Conservation (phyloP, 2,888 invertebrate genomes). For the Timema podura region DNA sequence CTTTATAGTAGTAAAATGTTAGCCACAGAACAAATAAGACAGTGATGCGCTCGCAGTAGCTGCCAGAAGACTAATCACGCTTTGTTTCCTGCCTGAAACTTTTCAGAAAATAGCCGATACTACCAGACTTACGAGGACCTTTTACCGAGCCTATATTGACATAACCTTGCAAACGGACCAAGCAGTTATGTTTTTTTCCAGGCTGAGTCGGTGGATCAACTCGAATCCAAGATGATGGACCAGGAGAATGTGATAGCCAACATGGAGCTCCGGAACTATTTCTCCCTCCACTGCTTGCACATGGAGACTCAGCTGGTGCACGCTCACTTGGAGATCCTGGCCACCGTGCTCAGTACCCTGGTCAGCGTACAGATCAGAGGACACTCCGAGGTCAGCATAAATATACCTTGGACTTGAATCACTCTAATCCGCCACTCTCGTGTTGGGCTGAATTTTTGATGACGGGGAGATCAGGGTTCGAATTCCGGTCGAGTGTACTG, state of each 20-base stretch:
- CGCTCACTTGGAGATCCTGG: slow-evolving; percentile 56
- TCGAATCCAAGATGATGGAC: slow-evolving; percentile 58
- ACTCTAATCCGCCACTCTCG: too few relatives aligned
- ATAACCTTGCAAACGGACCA: slow-evolving; percentile 17
- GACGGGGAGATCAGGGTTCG: too few relatives aligned
- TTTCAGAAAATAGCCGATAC: too few relatives aligned
- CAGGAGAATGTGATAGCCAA: slow-evolving; percentile 60
- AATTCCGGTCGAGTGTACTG: too few relatives aligned
- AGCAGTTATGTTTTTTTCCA: slow-evolving; percentile 35
- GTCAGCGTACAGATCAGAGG: slow-evolving; percentile 52
- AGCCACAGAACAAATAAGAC: too few relatives aligned
- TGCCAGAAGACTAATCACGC: too few relatives aligned
- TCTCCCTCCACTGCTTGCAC: slow-evolving; percentile 58
- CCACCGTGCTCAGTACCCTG: slow-evolving; percentile 54
- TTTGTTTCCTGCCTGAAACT: too few relatives aligned
- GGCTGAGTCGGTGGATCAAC: slow-evolving; percentile 57
- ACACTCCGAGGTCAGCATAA: slow-evolving; percentile 50
- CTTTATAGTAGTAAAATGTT: too few relatives aligned
- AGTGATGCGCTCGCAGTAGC: too few relatives aligned
- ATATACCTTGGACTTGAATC: too few relatives aligned
- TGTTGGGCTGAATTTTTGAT: too few relatives aligned
- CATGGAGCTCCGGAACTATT: slow-evolving; percentile 56
- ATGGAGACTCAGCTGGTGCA: slow-evolving; percentile 60
- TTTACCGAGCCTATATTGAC: neutral
- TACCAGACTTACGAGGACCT: neutral